Conservation (phyloP, 1,140 invertebrate genomes). For the Conus betulinus region DNA sequence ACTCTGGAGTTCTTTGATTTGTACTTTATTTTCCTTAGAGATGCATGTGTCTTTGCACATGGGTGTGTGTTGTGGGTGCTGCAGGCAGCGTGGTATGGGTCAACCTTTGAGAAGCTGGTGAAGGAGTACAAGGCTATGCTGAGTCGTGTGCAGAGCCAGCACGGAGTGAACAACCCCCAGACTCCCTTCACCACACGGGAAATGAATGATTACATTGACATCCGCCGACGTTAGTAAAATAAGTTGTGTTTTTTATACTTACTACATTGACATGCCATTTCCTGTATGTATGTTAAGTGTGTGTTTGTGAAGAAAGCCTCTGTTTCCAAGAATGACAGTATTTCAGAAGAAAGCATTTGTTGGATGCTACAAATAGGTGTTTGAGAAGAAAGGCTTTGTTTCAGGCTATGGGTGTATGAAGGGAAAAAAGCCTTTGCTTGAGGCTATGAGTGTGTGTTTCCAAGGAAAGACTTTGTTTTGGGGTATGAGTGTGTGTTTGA, state of each 20-base stretch:
- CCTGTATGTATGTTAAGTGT: too few species aligned
- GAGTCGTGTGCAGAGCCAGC: slow-evolving; percentile 60
- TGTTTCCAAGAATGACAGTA: too few species aligned
- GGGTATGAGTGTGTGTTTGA: slow-evolving; percentile 74
- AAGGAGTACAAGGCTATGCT: slow-evolving; percentile 68
- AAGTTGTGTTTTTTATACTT: background rate
- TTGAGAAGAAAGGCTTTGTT: too few species aligned
- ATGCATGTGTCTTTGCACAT: background rate
- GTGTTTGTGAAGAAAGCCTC: too few species aligned
- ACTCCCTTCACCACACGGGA: slow-evolving; percentile 64
- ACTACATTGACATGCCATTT: too few species aligned
- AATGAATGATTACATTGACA: slow-evolving; percentile 69
- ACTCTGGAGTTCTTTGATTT: too few species aligned
- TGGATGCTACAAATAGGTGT: too few species aligned
- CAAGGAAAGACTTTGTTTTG: slow-evolving; percentile 36
- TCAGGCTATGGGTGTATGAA: too few species aligned
- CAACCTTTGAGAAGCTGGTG: slow-evolving; percentile 63
- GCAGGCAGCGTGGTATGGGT: slow-evolving; percentile 65
- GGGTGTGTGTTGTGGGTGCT: slow-evolving; percentile 28
- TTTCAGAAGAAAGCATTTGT: too few species aligned
- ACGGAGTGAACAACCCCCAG: slow-evolving; percentile 62
- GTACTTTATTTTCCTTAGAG: too few species aligned
- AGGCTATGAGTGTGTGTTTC: too few species aligned
- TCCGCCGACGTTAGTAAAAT: slow-evolving; percentile 61
- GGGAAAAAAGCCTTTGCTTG: too few species aligned